Conservation (phyloP, 1,140 invertebrate genomes). For the Ips typographus region DNA sequence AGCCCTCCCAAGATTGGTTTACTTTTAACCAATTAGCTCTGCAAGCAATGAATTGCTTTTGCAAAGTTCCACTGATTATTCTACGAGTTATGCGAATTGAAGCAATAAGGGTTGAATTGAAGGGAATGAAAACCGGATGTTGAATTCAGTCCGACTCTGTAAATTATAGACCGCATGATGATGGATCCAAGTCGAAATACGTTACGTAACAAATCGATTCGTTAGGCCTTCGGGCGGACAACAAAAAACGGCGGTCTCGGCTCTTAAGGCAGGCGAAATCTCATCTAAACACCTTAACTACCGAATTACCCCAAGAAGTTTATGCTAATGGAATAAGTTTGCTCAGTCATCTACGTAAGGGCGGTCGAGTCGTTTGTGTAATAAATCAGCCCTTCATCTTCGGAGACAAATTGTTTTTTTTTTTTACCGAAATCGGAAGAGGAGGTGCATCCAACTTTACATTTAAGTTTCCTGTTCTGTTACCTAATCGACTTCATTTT, state of each 20-base stretch:
- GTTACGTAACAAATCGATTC: constrained; percentile 34
- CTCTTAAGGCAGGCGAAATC: constrained; percentile 33
- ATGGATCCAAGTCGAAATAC: constrained; percentile 25
- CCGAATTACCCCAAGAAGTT: constrained; percentile 34
- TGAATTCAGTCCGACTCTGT: constrained; percentile 12
- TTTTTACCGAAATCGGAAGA: constrained; percentile 1
- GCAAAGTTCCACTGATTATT: no score
- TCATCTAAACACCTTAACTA: constrained; percentile 35
- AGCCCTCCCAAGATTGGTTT: not conserved
- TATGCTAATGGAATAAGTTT: constrained; percentile 37
- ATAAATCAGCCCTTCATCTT: constrained; percentile 31
- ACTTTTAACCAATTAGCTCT: no score
- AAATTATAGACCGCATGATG: constrained; percentile 16
- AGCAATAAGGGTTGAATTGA: no score
- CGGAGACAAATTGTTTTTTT: constrained; percentile 19
- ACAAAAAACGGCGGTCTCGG: constrained; percentile 31
- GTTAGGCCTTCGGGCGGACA: constrained; percentile 25
- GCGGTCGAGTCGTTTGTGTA: constrained; percentile 27
- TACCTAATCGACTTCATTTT: no score
- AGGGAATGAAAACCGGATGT: no score
- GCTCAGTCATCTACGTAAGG: constrained; percentile 32
- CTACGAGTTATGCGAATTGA: no score
- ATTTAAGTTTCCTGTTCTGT: no score
- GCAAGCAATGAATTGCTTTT: no score
- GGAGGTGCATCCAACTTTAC: not conserved